Base-by-base conservation (phyloP, 2,113 vertebrate species). In the Hyla sarda region DNA sequence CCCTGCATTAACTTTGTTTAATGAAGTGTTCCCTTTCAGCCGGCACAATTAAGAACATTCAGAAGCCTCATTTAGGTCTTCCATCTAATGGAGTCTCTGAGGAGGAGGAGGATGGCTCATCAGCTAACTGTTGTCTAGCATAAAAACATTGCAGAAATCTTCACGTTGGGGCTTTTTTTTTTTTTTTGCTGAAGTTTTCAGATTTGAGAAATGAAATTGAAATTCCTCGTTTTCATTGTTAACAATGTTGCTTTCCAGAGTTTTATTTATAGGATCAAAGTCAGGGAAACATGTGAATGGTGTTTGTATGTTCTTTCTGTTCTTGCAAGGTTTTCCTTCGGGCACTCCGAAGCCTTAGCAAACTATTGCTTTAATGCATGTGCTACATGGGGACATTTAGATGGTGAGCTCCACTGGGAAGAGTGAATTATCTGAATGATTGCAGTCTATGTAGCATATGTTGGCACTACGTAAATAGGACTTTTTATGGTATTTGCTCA, bases 81-180 rank as follows among this genome's bases (percentile, higher is more conserved):
- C 87, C 87, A 89, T 93, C 90, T 90, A 92, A 88, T 81, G 5
- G 8, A 67, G 79, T 84, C 87, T 88, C 85, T 21, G 48, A 34
- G 75, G 71, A 89, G 73, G 71, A 89, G 73, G 50, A 52, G 75
- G 30, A 48, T 30, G 28, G 25, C 47, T 78, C 50, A 30, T 52
- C 47, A 78, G 34, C 74, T 78, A 9, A 30, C 16, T 56, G n/a
- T 28, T 62, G 56, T 60, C 23, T 62, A 25, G 25, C n/a, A 62
- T 69, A 34, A 34, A 69, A 19, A 28, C 30, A 19, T 69, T 69
- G 62, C 65, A 69, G 65, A 69, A 11, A 34, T 69, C 34, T 34
- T 69, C 2, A 8, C 28, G 19, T 69, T 17, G 4, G 30, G 7
- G 14, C 0, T 4, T 6, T 34, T 6, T 34, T 30, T 12, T 32